phyloP scores from a whole-genome alignment of 2,888 invertebrate species.

The Tryphoninae sp. region DNA sequence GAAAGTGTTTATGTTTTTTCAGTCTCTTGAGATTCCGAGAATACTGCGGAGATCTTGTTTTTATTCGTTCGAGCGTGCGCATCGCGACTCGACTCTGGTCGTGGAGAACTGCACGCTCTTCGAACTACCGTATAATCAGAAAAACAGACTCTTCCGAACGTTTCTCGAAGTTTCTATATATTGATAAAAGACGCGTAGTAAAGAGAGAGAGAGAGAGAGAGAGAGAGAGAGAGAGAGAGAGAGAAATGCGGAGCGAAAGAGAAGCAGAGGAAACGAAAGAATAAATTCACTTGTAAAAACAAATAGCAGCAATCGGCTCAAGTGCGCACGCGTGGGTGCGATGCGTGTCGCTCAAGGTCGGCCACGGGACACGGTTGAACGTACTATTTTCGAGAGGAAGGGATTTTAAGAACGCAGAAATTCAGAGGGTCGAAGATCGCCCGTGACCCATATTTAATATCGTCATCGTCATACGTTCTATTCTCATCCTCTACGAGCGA shows the following conservation, averaged over 20 bases:
- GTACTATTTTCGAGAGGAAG: not conserved
- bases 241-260: constrained; percentile 6
- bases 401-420: constrained; percentile 47
- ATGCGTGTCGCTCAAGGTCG: constrained; percentile 70
- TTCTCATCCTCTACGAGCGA: constrained; percentile 56
- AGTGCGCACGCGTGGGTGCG: constrained; percentile 33
- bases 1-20: too few relatives aligned
- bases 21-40: too few relatives aligned
- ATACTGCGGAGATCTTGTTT: too few relatives aligned
- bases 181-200: constrained; percentile 6
- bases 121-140: not conserved
- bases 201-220: not conserved
- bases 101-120: not conserved
- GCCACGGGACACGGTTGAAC: constrained; percentile 50
- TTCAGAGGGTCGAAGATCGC: constrained; percentile 66
- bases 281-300: constrained; percentile 38
- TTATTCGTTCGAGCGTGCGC: too few relatives aligned
- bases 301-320: not conserved
- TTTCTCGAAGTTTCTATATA: constrained; percentile 4
- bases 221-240: not conserved
- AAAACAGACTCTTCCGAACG: not conserved
- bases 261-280: not conserved
- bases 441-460: constrained; percentile 71
- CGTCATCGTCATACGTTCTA: constrained; percentile 40
- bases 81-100: too few relatives aligned